Evolutionary conservation across 2,888 invertebrate genomes (phyloP).

Genomic region (Dione vanillae): DNA sequence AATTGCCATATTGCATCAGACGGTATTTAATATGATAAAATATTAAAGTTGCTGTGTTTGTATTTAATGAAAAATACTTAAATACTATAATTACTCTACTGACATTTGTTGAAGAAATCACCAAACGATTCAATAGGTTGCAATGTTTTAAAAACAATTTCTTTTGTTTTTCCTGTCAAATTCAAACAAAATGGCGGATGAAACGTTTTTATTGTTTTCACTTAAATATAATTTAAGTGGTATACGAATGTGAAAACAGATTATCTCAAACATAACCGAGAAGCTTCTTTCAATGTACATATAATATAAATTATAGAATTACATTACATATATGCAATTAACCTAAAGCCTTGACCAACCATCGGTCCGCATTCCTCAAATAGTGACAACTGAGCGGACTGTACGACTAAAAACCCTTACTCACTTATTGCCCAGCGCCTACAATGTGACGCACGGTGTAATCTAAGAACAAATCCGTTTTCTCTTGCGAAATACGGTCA

Average conservation of each 20-base stretch:
- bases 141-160: no score
- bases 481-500: slow-evolving; percentile 25
- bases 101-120: no score
- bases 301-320: neutral
- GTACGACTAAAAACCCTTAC: neutral
- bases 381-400: neutral
- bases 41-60: neutral
- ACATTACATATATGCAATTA: neutral
- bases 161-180: no score
- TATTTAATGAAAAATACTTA: neutral
- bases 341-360: neutral
- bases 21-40: neutral
- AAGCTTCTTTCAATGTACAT: neutral
- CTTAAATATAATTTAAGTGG: no score
- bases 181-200: no score
- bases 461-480: slow-evolving; percentile 20
- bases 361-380: slow-evolving; percentile 18
- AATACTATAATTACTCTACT: no score
- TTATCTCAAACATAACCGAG: neutral
- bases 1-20: slow-evolving; percentile 5
- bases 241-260: neutral
- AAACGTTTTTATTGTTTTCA: no score
- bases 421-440: neutral
- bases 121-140: no score
- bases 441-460: neutral